Conservation (phyloP, 1,140 invertebrate genomes). For the Zophobas atratus region DNA sequence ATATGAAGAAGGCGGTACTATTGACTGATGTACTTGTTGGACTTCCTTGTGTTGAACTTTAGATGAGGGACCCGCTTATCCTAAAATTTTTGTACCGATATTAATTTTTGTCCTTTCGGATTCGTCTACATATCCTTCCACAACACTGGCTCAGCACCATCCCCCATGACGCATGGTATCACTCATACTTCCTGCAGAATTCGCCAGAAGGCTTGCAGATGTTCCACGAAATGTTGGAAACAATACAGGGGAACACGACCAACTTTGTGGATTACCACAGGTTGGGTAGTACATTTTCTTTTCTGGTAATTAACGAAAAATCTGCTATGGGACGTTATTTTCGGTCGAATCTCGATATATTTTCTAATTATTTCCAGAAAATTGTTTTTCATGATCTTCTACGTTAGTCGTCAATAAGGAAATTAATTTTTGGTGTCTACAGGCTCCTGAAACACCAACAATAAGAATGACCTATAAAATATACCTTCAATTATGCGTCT, state of each 20-base stretch:
- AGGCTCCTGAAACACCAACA: background rate
- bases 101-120: background rate
- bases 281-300: background rate
- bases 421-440: background rate
- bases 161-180: background rate
- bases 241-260: background rate
- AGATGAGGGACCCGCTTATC: background rate
- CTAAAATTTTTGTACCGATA: background rate
- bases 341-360: background rate
- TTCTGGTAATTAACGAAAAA: background rate
- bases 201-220: background rate
- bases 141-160: background rate
- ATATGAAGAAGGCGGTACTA: background rate
- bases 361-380: background rate
- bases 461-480: slow-evolving; percentile 1
- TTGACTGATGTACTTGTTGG: background rate
- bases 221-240: background rate
- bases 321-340: background rate
- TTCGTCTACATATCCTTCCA: background rate
- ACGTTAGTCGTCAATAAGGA: background rate
- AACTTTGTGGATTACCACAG: background rate
- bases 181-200: background rate
- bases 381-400: background rate
- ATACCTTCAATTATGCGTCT: background rate
- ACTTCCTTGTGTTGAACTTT: background rate